Conservation (phyloP, 2,113 vertebrate species). For the Gopherus flavomarginatus region DNA sequence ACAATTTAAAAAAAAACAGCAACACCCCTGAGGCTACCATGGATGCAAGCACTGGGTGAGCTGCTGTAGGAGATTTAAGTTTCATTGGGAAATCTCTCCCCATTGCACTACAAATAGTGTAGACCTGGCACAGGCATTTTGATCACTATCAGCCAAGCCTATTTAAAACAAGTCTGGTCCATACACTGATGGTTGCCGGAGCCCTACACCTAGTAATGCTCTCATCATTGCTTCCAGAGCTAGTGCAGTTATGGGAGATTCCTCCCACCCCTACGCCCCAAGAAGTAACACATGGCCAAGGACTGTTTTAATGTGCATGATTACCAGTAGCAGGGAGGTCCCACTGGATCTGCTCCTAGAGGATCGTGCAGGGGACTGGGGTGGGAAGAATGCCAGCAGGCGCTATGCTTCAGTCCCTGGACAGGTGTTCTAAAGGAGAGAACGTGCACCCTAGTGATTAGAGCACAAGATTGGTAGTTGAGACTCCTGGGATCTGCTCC, state of each 20-base stretch:
- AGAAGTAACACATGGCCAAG: background rate
- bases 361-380: background rate
- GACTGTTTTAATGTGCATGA: background rate
- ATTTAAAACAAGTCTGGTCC: accelerated
- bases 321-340: background rate
- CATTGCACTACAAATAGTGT: accelerated
- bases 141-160: accelerated
- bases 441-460: background rate
- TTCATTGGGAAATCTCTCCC: background rate
- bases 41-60: accelerated
- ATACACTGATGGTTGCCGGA: background rate
- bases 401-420: background rate
- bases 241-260: background rate
- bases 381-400: background rate
- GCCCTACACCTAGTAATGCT: accelerated
- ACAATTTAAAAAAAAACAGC: background rate
- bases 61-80: background rate
- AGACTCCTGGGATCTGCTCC: background rate
- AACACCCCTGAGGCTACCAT: background rate
- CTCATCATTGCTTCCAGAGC: background rate
- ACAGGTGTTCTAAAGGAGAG: background rate
- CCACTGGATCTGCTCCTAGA: background rate
- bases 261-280: background rate
- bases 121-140: accelerated
- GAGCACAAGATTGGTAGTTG: background rate